Evolutionary conservation across 2,113 vertebrate genomes (phyloP).

Genomic region (Heterotilapia buettikoferi): DNA sequence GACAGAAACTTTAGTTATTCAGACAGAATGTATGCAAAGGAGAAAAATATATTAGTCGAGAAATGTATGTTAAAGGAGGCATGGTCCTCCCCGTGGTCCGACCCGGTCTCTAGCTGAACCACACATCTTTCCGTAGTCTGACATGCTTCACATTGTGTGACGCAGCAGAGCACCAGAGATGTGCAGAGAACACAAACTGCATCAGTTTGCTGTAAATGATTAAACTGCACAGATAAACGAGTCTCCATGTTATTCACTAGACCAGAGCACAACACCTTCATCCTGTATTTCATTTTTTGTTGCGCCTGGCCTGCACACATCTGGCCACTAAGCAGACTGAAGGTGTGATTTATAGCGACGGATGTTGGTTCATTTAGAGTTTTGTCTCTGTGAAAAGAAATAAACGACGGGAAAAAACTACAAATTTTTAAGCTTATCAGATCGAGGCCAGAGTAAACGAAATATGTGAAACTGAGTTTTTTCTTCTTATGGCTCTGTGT

Average conservation of each 20-base stretch:
- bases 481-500: not conserved
- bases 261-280: rapidly evolving
- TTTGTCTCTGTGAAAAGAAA: not conserved
- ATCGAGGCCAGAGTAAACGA: rapidly evolving
- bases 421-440: not conserved
- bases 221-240: not conserved
- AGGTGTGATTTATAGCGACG: not conserved
- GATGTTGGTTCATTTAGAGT: not conserved
- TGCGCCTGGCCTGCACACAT: not conserved
- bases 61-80: not conserved
- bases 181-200: not conserved
- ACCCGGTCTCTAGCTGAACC: not conserved
- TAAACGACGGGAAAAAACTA: not conserved
- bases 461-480: rapidly evolving
- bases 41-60: not conserved
- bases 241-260: not conserved
- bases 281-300: not conserved
- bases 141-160: not conserved
- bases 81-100: not conserved
- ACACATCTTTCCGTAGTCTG: not conserved
- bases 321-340: not conserved
- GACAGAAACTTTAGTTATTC: not conserved
- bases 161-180: not conserved
- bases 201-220: not conserved
- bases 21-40: rapidly evolving